A percentile compares a stretch with the other conserved stretches of the same genome.
Conservation (phyloP, 1,140 invertebrate genomes). For the Helicoverpa armigera region DNA sequence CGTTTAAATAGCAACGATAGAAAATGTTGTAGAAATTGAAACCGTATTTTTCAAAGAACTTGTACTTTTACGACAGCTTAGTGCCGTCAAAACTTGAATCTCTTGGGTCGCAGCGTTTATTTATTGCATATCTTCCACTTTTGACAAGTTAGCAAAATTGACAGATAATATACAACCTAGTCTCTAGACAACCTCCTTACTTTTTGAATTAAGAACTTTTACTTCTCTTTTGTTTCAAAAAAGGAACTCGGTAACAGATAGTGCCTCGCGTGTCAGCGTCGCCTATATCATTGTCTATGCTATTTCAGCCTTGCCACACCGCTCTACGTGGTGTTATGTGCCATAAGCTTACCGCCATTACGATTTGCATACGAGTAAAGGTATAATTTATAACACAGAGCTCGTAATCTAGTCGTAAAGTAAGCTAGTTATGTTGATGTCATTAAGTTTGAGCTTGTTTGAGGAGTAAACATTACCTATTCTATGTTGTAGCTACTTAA, state of each 20-base stretch:
- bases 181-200: not conserved
- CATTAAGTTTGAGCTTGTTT: constrained; percentile 6
- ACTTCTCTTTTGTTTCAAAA: not conserved
- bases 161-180: not conserved
- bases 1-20: not conserved
- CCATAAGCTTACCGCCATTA: constrained; percentile 39
- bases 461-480: constrained; percentile 9
- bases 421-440: constrained; percentile 1
- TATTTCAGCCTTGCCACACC: constrained; percentile 26
- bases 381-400: constrained; percentile 31
- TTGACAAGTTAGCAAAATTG: constrained; percentile 14
- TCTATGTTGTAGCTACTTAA: not conserved
- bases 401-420: constrained; percentile 21
- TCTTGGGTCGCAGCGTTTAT: not conserved
- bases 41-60: not conserved
- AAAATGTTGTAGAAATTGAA: not conserved
- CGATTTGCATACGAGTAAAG: constrained; percentile 32
- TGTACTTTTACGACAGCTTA: not conserved
- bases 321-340: constrained; percentile 41
- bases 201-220: not conserved
- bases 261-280: constrained; percentile 41
- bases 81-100: not conserved
- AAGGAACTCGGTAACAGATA: constrained; percentile 25
- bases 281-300: constrained; percentile 41
- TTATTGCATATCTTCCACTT: not conserved